Conservation (phyloP, 1,140 invertebrate species). For the Steinernema feltiae region DNA sequence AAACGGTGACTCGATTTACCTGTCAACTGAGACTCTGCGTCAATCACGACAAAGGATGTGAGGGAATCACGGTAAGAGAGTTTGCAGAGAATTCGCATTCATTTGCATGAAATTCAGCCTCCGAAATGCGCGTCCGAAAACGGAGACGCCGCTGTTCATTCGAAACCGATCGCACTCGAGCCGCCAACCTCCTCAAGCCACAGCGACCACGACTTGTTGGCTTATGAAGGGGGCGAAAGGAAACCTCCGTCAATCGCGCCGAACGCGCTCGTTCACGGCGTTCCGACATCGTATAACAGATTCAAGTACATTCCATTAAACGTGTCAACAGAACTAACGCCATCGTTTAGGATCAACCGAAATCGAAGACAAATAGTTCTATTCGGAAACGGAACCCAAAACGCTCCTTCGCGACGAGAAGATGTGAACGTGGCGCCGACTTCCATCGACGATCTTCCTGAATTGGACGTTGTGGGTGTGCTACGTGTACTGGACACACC, state of each 20-base stretch:
- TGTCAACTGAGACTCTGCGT: constrained; percentile 55
- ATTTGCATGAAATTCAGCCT: constrained; percentile 52
- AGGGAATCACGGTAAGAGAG: constrained; percentile 42
- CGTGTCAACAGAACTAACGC: too few species aligned
- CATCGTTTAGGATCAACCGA: neutral
- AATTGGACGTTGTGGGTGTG: constrained; percentile 53
- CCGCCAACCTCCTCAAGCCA: constrained; percentile 17
- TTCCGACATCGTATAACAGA: neutral
- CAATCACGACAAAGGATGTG: constrained; percentile 51
- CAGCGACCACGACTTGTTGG: neutral
- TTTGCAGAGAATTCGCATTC: neutral
- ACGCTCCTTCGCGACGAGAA: neutral
- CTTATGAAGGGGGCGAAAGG: neutral
- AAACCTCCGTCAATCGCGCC: neutral
- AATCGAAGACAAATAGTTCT: neutral
- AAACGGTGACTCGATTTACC: constrained; percentile 55
- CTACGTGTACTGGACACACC: constrained; percentile 50
- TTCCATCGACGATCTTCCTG: constrained; percentile 28
- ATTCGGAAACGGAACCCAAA: neutral
- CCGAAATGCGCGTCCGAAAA: constrained; percentile 46
- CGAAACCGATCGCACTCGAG: constrained; percentile 14
- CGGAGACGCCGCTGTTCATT: constrained; percentile 21
- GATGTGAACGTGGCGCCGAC: neutral
- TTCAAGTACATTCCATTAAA: too few species aligned
- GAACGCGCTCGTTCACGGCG: neutral